phyloP scores from a whole-genome alignment of 2,113 vertebrate species.

The Callipepla squamata region DNA sequence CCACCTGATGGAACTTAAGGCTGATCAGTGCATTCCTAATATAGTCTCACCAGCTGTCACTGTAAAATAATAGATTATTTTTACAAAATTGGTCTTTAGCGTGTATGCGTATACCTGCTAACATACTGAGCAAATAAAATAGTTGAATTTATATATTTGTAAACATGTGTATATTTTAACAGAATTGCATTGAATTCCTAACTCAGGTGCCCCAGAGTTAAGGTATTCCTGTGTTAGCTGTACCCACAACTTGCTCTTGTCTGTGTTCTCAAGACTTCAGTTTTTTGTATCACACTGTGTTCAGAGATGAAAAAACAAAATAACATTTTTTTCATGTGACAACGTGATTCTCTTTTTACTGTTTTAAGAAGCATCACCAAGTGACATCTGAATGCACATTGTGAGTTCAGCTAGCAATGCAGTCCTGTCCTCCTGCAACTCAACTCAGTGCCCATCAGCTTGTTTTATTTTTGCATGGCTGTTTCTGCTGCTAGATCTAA shows the following conservation, averaged over 20 bases:
- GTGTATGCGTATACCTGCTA: not conserved
- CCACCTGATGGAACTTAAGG: not conserved
- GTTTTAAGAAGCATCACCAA: not conserved
- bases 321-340: not conserved
- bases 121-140: not conserved
- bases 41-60: not conserved
- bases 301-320: not conserved
- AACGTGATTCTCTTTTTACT: not conserved
- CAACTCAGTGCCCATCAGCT: not conserved
- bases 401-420: not conserved
- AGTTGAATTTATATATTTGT: not conserved
- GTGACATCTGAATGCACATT: not conserved
- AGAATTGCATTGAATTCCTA: not conserved
- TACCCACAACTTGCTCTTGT: not conserved
- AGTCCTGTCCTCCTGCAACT: not conserved
- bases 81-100: not conserved
- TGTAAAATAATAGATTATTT: not conserved
- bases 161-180: not conserved
- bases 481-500: not conserved
- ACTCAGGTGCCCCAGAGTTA: rapidly evolving
- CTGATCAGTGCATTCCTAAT: not conserved
- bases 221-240: not conserved
- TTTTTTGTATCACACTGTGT: not conserved
- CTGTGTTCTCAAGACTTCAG: not conserved
- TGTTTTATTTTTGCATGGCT: not conserved